phyloP scores from a whole-genome alignment of 1,140 invertebrate genomes.

The Drosophila rhopaloa region DNA sequence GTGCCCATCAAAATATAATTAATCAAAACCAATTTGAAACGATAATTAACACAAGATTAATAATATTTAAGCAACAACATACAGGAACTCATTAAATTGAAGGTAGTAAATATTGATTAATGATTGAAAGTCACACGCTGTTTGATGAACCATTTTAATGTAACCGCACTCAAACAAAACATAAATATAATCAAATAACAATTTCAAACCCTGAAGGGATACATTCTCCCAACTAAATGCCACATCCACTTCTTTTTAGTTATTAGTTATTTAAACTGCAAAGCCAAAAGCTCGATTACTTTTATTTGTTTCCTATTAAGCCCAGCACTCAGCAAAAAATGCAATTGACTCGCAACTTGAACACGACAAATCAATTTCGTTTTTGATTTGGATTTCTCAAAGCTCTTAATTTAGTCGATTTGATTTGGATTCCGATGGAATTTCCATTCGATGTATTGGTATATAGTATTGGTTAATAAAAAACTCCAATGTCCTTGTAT shows the following conservation, averaged over 20 bases:
- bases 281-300: neutral
- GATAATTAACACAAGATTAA: neutral
- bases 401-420: slow-evolving; percentile 43
- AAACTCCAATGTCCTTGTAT: neutral
- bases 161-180: neutral
- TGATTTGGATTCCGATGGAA: slow-evolving; percentile 23
- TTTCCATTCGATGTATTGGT: slow-evolving; percentile 1
- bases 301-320: slow-evolving; percentile 14
- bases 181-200: neutral
- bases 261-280: neutral
- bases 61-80: no score
- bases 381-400: slow-evolving; percentile 34
- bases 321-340: slow-evolving; percentile 4
- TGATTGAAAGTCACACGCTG: neutral
- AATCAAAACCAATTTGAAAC: neutral
- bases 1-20: neutral
- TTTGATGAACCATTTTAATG: neutral
- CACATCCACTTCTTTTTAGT: neutral
- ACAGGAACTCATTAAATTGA: no score
- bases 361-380: slow-evolving; percentile 23
- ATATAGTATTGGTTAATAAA: slow-evolving; percentile 18
- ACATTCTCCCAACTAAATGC: no score
- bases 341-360: slow-evolving; percentile 6
- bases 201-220: neutral
- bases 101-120: no score